These are phyloP conservation scores for Lamellibrachia columna DNA, from an alignment of 2,888 invertebrate species.

Conservation along the genomic window DNA sequence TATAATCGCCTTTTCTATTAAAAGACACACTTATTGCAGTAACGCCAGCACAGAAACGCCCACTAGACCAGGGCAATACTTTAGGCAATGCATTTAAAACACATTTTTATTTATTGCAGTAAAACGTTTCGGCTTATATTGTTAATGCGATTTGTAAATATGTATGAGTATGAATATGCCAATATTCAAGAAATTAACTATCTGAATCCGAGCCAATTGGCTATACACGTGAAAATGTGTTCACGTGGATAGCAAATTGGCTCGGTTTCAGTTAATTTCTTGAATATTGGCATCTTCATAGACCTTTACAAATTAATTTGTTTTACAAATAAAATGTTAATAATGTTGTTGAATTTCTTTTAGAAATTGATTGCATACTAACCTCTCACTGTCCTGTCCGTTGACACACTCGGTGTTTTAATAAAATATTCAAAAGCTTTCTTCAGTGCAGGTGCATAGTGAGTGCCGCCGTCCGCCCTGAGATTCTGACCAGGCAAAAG, in stretches of 20 bases:
- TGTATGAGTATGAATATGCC: too few species aligned
- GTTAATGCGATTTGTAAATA: too few species aligned
- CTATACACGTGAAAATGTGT: too few species aligned
- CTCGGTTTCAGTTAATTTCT: not conserved
- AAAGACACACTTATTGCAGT: not conserved
- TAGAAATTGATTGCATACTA: not conserved
- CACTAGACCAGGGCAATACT: not conserved
- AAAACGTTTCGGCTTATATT: not conserved
- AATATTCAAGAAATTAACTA: too few species aligned
- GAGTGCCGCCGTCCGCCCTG: not conserved
- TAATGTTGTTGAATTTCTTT: not conserved
- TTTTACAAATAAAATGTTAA: not conserved
- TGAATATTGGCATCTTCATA: not conserved
- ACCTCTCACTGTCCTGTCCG: not conserved
- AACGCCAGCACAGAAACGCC: not conserved
- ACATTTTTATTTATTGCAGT: too few species aligned
- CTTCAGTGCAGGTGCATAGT: not conserved
- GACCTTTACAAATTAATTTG: not conserved
- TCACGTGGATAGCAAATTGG: not conserved
- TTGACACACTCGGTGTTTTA: not conserved
- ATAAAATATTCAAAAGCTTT: not conserved
- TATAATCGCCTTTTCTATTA: not conserved
- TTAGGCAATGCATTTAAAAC: too few species aligned
- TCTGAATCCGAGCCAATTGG: too few species aligned
- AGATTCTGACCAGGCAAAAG: not conserved